Conservation (phyloP, 1,140 invertebrate genomes). For the Cotesia glomerata region DNA sequence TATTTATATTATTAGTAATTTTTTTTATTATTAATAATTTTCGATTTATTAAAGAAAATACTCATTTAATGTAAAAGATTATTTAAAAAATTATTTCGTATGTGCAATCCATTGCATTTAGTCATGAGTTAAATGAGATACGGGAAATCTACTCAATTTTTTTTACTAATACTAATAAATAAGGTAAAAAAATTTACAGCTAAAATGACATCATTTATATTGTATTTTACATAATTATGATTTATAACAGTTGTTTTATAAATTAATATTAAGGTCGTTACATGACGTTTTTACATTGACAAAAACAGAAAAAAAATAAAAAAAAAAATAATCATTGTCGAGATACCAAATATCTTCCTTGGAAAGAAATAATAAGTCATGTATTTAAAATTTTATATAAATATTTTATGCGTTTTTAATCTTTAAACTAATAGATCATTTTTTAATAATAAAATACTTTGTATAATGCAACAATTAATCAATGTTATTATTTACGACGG, state of each 20-base stretch:
- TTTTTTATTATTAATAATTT: too few relatives aligned
- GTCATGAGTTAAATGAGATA: too few relatives aligned
- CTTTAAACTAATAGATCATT: constrained; percentile 25
- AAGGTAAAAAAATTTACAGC: neutral
- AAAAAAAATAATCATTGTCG: constrained; percentile 12
- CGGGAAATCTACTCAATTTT: too few relatives aligned
- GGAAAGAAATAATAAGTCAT: constrained; percentile 30
- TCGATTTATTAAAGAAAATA: too few relatives aligned
- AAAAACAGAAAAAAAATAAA: constrained; percentile 1
- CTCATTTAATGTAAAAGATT: too few relatives aligned
- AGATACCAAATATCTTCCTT: constrained; percentile 33
- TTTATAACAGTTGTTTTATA: constrained; percentile 2
- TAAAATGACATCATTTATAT: neutral
- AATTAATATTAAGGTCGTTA: constrained; percentile 22
- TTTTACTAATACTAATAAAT: neutral
- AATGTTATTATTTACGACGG: neutral
- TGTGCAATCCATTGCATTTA: too few relatives aligned
- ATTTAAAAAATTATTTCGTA: too few relatives aligned
- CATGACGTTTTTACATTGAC: constrained; percentile 21
- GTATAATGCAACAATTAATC: neutral
- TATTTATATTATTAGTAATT: too few relatives aligned
- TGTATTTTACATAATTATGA: neutral
- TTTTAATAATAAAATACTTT: neutral
- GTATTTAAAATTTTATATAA: constrained; percentile 31
- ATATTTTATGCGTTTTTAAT: constrained; percentile 32